These are phyloP conservation scores for Pegoplata infirma DNA, from an alignment of 2,888 invertebrate genomes.

Conservation along the genomic window DNA sequence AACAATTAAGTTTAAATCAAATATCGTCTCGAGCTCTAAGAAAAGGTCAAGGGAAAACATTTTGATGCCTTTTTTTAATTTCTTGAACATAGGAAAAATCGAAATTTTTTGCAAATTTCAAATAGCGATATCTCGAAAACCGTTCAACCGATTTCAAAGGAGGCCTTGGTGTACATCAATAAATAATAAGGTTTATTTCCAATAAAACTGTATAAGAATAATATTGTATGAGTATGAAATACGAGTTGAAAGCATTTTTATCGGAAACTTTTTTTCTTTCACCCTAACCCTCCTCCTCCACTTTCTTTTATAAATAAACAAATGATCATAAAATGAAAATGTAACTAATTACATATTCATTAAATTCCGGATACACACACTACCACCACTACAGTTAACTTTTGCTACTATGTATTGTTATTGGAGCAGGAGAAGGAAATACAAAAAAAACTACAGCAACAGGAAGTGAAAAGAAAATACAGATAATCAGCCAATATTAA, in stretches of 20 bases:
- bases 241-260: conserved; percentile 31
- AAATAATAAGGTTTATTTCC: conserved; percentile 55
- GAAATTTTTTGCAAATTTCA: too few species aligned
- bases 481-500: conserved; percentile 46
- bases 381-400: too few species aligned
- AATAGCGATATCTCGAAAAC: too few species aligned
- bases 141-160: too few species aligned
- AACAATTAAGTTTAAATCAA: too few species aligned
- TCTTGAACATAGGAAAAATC: too few species aligned
- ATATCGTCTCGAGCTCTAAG: too few species aligned
- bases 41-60: too few species aligned
- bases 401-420: too few species aligned
- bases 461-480: conserved; percentile 47
- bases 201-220: conserved; percentile 33
- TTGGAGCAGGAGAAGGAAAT: not conserved
- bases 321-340: conserved; percentile 45
- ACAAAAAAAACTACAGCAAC: not conserved
- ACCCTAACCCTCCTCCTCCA: not conserved
- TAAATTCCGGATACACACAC: conserved; percentile 44
- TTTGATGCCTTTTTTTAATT: too few species aligned
- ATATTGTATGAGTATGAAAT: conserved; percentile 20
- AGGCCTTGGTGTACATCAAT: conserved; percentile 54
- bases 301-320: conserved; percentile 4
- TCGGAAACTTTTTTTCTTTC: conserved; percentile 18
- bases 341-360: conserved; percentile 59